Percentiles rank a stretch among this genome's conserved stretches.
Conservation (phyloP, 2,888 invertebrate species). For the Pristionchus fissidentatus region DNA sequence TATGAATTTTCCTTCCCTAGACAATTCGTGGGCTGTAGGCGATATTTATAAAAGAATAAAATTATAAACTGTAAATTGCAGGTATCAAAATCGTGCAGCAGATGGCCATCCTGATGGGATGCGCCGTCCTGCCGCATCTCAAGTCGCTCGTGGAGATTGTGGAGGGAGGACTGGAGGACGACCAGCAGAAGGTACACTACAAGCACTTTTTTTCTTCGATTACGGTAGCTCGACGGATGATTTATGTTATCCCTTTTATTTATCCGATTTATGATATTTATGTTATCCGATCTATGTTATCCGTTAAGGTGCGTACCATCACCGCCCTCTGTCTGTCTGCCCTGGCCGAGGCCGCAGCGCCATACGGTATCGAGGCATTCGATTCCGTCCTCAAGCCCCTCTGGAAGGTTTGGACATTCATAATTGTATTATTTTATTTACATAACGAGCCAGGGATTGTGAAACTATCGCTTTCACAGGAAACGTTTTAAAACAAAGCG, state of each 20-base stretch:
- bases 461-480: too few relatives aligned
- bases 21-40: too few relatives aligned
- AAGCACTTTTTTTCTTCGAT: not conserved
- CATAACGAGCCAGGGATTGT: too few relatives aligned
- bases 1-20: not conserved
- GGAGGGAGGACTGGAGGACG: constrained; percentile 97
- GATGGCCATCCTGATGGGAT: constrained; percentile 99
- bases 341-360: constrained; percentile 97
- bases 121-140: constrained; percentile 97
- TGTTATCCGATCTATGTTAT: too few relatives aligned
- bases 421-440: not conserved
- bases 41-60: not conserved
- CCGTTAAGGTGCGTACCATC: constrained; percentile 85
- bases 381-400: constrained; percentile 98
- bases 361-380: constrained; percentile 99
- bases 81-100: constrained; percentile 99
- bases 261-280: too few relatives aligned
- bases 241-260: not conserved
- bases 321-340: constrained; percentile 98
- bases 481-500: too few relatives aligned
- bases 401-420: constrained; percentile 87
- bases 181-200: constrained; percentile 90
- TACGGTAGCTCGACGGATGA: not conserved
- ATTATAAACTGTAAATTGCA: constrained; percentile 48
- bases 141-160: constrained; percentile 98